Evolutionary conservation across 2,113 vertebrate species (phyloP).

Genomic region (Alosa alosa): DNA sequence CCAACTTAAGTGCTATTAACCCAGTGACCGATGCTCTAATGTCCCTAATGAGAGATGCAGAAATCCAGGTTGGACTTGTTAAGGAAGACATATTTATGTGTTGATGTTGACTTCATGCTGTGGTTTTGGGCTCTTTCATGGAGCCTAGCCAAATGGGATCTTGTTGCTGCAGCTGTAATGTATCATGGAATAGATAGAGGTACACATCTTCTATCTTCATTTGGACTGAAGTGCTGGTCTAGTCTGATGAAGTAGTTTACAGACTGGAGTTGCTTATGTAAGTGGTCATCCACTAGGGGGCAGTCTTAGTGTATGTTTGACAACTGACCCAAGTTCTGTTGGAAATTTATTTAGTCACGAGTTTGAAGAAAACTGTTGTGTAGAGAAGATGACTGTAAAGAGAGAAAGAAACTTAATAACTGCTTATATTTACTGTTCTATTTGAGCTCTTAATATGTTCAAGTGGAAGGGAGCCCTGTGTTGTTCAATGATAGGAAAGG

Average conservation of each 20-base stretch:
- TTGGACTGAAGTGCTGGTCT: background rate
- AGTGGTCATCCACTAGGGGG: background rate
- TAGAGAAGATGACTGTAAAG: background rate
- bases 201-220: background rate
- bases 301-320: background rate
- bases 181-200: background rate
- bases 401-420: background rate
- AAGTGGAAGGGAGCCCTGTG: background rate
- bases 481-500: background rate
- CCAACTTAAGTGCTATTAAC: background rate
- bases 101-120: background rate
- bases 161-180: background rate
- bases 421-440: too few species aligned
- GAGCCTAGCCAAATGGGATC: background rate
- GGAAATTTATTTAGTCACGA: background rate
- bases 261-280: background rate
- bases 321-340: background rate
- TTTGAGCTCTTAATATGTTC: background rate
- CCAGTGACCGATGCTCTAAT: background rate
- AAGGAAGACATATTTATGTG: background rate
- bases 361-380: background rate
- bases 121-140: background rate
- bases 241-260: background rate
- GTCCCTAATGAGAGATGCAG: background rate
- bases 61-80: background rate